phyloP scores from a whole-genome alignment of 1,140 invertebrate species.

The Drosophila saltans region DNA sequence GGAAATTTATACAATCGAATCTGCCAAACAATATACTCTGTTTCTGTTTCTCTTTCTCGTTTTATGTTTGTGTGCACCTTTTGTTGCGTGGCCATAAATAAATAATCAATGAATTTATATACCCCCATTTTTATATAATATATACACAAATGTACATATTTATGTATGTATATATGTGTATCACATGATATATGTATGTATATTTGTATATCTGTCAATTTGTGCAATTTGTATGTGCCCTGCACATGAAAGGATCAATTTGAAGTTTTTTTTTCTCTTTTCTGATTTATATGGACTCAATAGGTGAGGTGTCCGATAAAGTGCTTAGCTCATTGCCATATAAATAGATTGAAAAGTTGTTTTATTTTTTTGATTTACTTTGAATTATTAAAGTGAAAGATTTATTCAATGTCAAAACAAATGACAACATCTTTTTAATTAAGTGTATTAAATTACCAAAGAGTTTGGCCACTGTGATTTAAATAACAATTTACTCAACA shows the following conservation, averaged over 20 bases:
- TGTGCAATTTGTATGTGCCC: constrained; percentile 68
- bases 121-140: constrained; percentile 45
- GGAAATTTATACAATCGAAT: constrained; percentile 58
- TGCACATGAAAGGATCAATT: constrained; percentile 69
- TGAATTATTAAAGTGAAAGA: constrained; percentile 1
- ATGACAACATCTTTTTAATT: neutral
- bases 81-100: constrained; percentile 71
- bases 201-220: constrained; percentile 1
- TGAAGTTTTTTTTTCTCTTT: constrained; percentile 43
- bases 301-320: constrained; percentile 11
- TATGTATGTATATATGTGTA: constrained; percentile 33
- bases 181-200: constrained; percentile 34
- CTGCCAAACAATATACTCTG: constrained; percentile 54
- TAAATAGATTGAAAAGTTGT: neutral
- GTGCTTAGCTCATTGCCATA: constrained; percentile 9
- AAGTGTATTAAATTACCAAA: neutral
- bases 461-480: too few species aligned
- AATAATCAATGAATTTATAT: constrained; percentile 77
- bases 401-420: neutral
- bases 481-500: too few species aligned
- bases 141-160: constrained; percentile 50
- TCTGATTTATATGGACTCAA: constrained; percentile 60
- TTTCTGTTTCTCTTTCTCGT: constrained; percentile 4
- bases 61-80: constrained; percentile 32
- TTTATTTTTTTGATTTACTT: neutral